Conservation (phyloP, 2,797 vertebrate species). For the Hozukius guyotensis region DNA sequence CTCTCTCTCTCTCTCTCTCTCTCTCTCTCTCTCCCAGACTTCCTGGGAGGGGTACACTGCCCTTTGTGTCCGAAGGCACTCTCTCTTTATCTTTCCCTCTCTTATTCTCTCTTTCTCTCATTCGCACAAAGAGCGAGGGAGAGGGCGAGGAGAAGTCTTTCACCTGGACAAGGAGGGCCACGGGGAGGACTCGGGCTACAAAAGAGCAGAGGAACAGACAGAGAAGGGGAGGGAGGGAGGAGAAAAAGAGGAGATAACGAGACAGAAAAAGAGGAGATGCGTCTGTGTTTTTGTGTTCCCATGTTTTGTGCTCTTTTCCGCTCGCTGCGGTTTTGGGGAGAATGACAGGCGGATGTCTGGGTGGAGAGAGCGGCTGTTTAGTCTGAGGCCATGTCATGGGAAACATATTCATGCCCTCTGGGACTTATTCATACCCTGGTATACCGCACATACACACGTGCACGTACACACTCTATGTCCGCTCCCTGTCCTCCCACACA, state of each 20-base stretch:
- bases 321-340: conserved; percentile 68
- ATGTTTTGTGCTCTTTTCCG: conserved; percentile 65
- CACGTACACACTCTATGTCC: conserved; percentile 57
- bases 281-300: conserved; percentile 53
- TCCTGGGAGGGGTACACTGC: conserved; percentile 83
- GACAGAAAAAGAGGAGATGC: conserved; percentile 65
- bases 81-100: conserved; percentile 78
- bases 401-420: conserved; percentile 77
- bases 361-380: conserved; percentile 82
- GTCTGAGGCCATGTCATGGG: conserved; percentile 84
- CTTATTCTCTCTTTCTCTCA: conserved; percentile 72
- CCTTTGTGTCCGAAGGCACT: conserved; percentile 82
- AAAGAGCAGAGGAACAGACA: conserved; percentile 54
- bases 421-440: conserved; percentile 74
- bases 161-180: conserved; percentile 82
- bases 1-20: too few relatives aligned
- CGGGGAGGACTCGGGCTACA: conserved; percentile 62
- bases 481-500: conserved; percentile 73
- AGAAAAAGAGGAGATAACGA: conserved; percentile 60
- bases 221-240: conserved; percentile 37
- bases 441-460: conserved; percentile 60
- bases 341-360: conserved; percentile 83
- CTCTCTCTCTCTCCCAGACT: conserved; percentile 66
- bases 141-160: conserved; percentile 78
- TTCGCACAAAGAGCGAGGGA: conserved; percentile 79